These are phyloP conservation scores for Ctenomys sociabilis DNA, from an alignment of 2,113 vertebrate species.

Conservation along the genomic window DNA sequence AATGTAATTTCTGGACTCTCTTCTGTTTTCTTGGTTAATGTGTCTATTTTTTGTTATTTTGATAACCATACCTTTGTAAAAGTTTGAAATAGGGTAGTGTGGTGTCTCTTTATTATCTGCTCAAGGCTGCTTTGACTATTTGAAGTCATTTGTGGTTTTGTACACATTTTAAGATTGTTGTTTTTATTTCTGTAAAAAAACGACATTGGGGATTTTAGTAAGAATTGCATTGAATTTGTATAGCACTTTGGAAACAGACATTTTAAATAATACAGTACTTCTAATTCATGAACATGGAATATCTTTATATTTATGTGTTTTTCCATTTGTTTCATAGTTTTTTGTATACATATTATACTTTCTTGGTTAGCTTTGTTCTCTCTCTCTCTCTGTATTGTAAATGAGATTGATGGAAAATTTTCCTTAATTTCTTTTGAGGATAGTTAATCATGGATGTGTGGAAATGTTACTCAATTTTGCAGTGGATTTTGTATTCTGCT, in stretches of 20 bases:
- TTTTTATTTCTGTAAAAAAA: background rate
- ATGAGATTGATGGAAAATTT: background rate
- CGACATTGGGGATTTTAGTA: background rate
- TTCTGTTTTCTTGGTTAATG: background rate
- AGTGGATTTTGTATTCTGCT: background rate
- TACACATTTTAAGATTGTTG: background rate
- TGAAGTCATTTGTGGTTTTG: background rate
- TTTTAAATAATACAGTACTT: background rate
- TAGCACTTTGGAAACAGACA: background rate
- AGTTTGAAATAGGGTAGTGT: background rate
- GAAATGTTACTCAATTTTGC: background rate
- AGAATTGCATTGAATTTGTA: background rate
- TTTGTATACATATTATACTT: background rate
- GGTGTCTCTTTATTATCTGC: background rate
- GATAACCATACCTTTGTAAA: background rate
- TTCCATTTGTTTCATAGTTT: background rate
- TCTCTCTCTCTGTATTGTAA: background rate
- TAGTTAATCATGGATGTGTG: background rate
- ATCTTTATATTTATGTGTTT: background rate
- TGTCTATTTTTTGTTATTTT: background rate
- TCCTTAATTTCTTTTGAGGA: background rate
- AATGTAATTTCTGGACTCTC: background rate
- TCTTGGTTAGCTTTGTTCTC: background rate
- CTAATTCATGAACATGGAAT: background rate
- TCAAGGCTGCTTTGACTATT: background rate